Evolutionary conservation across 2,797 vertebrate species (phyloP).

Genomic region (Lateolabrax maculatus): DNA sequence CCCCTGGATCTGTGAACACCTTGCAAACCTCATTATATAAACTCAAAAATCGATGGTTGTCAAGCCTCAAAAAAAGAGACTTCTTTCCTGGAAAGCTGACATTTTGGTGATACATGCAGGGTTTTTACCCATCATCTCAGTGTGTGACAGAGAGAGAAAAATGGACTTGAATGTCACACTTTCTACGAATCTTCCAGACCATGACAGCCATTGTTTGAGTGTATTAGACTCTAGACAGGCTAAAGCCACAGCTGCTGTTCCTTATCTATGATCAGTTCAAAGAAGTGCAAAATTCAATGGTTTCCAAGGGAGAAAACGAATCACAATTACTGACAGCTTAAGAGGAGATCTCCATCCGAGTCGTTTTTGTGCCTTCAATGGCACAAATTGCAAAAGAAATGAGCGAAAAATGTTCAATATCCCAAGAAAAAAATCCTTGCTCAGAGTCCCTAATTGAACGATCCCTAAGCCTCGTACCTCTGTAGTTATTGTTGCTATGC

Average conservation of each 20-base stretch:
- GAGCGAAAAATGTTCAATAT: background rate
- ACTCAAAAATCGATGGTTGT: conserved; percentile 28
- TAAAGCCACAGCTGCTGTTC: background rate
- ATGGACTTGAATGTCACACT: conserved; percentile 50
- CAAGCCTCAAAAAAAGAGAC: conserved; percentile 25
- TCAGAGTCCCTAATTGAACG: background rate
- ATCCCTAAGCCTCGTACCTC: background rate
- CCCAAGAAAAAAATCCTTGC: background rate
- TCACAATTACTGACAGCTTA: background rate
- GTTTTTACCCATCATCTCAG: conserved; percentile 9
- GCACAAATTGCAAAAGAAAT: background rate
- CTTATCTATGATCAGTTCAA: conserved; percentile 4
- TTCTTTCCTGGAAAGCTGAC: conserved; percentile 45
- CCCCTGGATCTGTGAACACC: background rate
- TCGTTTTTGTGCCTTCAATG: background rate
- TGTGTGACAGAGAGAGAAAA: conserved; percentile 38
- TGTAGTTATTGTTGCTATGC: background rate
- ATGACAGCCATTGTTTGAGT: conserved; percentile 35
- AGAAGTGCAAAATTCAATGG: background rate
- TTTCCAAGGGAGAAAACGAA: background rate
- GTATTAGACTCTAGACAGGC: conserved; percentile 4
- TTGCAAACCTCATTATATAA: conserved; percentile 21
- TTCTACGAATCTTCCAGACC: conserved; percentile 29
- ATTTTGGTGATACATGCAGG: conserved; percentile 36
- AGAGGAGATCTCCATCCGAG: background rate